phyloP scores from a whole-genome alignment of 2,113 vertebrate genomes.

The Scomber japonicus region DNA sequence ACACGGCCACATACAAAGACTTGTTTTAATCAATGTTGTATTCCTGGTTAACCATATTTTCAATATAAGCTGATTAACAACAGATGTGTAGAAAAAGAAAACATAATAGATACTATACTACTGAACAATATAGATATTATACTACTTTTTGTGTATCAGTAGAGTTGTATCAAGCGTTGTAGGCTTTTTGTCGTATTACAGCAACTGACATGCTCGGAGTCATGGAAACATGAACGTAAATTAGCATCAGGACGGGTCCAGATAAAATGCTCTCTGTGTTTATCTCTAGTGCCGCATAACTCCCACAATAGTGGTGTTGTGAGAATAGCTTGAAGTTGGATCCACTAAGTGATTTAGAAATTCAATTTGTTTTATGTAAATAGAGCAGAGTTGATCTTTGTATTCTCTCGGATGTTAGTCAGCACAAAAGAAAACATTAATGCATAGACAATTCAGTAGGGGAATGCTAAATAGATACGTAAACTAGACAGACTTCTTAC shows the following conservation, averaged over 20 bases:
- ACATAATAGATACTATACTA: background rate
- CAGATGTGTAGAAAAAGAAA: background rate
- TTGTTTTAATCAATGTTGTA: background rate
- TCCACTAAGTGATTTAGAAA: constrained; percentile 16
- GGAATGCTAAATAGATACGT: constrained; percentile 32
- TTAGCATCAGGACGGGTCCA: background rate
- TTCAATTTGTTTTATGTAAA: constrained; percentile 15
- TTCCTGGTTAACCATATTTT: background rate
- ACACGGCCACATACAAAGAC: constrained; percentile 2
- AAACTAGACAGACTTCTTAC: constrained; percentile 19
- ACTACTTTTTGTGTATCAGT: background rate
- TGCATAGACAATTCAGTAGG: constrained; percentile 1
- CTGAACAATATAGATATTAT: background rate
- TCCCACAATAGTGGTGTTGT: constrained; percentile 12
- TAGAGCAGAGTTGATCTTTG: background rate
- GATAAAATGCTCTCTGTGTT: background rate
- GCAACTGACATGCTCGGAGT: background rate
- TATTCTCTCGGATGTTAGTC: constrained; percentile 10
- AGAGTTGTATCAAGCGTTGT: background rate
- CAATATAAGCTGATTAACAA: background rate
- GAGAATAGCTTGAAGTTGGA: constrained; percentile 12
- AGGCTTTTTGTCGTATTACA: background rate
- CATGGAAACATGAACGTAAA: background rate
- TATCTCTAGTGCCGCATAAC: background rate
- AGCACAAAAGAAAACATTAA: constrained; percentile 24